Conservation (phyloP, 1,140 invertebrate species). For the Penaeus chinensis region DNA sequence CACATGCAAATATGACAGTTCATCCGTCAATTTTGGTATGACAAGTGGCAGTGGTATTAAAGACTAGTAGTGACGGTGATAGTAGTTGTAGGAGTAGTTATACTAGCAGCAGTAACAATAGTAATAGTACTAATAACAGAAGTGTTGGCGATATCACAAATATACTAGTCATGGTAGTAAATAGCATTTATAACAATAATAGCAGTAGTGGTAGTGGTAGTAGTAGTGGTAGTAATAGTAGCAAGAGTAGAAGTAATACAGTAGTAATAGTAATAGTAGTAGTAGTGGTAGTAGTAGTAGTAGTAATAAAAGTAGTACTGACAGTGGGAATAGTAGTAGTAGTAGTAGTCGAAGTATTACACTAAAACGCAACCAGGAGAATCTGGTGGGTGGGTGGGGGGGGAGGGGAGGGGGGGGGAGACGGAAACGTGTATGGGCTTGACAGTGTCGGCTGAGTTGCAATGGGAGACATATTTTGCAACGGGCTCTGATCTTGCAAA, state of each 20-base stretch:
- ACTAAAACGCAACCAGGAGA: no score
- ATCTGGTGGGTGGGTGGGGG: no score
- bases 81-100: conserved; percentile 14
- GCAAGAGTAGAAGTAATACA: background rate
- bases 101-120: conserved; percentile 24
- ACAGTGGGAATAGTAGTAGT: no score
- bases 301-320: no score
- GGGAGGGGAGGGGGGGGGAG: no score
- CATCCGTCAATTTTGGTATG: conserved; percentile 3
- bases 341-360: no score
- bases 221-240: background rate
- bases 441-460: conserved; percentile 23
- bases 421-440: no score
- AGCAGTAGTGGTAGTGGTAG: background rate
- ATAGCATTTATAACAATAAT: background rate
- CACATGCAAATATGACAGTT: conserved; percentile 30
- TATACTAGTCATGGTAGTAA: no score
- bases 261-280: background rate
- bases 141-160: conserved; percentile 6
- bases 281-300: no score
- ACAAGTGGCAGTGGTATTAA: conserved; percentile 23
- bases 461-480: conserved; percentile 34
- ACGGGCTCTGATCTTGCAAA: conserved; percentile 58
- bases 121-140: conserved; percentile 32
- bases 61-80: conserved; percentile 3